Evolutionary conservation across 2,888 invertebrate genomes (phyloP).

Genomic region (Synergus itoensis): DNA sequence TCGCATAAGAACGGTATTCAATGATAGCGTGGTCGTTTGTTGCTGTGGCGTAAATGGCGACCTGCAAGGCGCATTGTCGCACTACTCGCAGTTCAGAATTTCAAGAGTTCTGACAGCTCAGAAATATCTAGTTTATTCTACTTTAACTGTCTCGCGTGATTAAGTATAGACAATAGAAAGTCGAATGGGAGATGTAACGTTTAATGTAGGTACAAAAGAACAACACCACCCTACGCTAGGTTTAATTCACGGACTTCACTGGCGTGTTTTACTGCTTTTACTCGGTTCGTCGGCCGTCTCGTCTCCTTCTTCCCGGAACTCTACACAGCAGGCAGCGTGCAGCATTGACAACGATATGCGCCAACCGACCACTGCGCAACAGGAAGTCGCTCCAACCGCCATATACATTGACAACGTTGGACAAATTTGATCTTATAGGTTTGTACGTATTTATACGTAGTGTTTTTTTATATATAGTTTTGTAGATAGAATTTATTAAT

Average conservation of each 20-base stretch:
- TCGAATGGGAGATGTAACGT: background rate
- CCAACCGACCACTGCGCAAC: conserved; percentile 18
- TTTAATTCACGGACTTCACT: conserved; percentile 18
- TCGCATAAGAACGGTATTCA: background rate
- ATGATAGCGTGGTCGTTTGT: background rate
- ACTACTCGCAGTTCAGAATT: background rate
- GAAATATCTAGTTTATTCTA: background rate
- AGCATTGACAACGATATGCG: background rate
- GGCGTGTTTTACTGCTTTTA: background rate
- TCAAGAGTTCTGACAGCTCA: background rate
- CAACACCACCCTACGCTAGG: conserved; percentile 1
- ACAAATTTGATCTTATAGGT: background rate
- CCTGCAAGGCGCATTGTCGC: conserved; percentile 18
- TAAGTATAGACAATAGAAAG: background rate
- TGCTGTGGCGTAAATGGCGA: conserved; percentile 8
- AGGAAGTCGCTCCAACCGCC: conserved; percentile 20
- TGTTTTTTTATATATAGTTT: too few relatives aligned
- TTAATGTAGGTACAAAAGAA: background rate
- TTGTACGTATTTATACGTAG: too few relatives aligned
- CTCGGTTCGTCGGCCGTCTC: conserved; percentile 7
- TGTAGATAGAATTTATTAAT: too few relatives aligned
- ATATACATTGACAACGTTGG: background rate
- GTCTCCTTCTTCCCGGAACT: conserved; percentile 21
- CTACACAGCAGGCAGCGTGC: background rate
- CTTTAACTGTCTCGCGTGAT: conserved; percentile 1